Conservation (phyloP, 2,113 vertebrate genomes). For the Entelurus aequoreus region DNA sequence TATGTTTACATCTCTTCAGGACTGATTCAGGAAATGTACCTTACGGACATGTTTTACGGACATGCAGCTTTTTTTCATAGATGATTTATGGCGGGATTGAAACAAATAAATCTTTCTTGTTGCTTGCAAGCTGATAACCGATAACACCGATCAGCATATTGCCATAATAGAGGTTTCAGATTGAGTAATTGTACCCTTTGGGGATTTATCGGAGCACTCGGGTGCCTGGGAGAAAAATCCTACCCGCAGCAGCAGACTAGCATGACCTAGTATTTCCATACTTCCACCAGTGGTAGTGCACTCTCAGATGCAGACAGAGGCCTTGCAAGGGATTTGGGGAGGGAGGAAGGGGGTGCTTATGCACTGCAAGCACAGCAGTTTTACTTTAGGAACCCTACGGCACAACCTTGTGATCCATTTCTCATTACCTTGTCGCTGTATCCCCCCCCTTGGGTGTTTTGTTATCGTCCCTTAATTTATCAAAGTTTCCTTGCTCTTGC, state of each 20-base stretch:
- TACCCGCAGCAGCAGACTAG: constrained; percentile 28
- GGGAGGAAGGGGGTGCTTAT: constrained; percentile 19
- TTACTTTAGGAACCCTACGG: constrained; percentile 28
- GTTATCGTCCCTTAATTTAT: constrained; percentile 48
- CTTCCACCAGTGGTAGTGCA: constrained; percentile 11
- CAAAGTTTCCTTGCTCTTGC: constrained; percentile 36
- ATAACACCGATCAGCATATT: constrained; percentile 24
- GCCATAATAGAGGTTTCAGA: constrained; percentile 26
- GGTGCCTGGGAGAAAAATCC: constrained; percentile 26
- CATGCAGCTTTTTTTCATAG: constrained; percentile 7
- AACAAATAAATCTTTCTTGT: constrained; percentile 14
- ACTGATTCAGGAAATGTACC: constrained; percentile 1
- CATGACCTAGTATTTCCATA: constrained; percentile 48
- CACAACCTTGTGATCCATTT: constrained; percentile 50
- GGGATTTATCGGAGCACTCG: constrained; percentile 21
- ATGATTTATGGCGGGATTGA: neutral
- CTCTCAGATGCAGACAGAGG: constrained; percentile 32
- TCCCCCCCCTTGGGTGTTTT: constrained; percentile 34
- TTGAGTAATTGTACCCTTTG: constrained; percentile 42
- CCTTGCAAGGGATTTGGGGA: constrained; percentile 4
- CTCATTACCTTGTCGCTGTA: constrained; percentile 37
- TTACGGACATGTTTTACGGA: constrained; percentile 5
- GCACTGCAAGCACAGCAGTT: constrained; percentile 42
- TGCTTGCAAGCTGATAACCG: constrained; percentile 2
- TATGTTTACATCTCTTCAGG: constrained; percentile 1